A percentile compares a stretch with the other conserved stretches of the same genome.
Conservation (phyloP, 2,797 vertebrate species). For the Stomatorhinus walkeri region DNA sequence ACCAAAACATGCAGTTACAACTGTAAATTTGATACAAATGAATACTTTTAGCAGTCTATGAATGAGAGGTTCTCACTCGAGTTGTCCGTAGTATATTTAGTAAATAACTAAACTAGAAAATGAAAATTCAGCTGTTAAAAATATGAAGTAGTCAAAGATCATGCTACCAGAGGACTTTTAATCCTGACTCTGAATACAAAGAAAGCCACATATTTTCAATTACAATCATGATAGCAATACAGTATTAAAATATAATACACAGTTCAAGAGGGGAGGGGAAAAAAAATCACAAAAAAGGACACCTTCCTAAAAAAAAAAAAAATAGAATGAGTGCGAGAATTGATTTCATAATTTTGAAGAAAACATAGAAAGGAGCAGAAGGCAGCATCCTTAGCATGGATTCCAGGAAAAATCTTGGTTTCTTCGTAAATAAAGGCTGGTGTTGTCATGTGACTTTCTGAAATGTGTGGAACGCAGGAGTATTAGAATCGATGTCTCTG, state of each 20-base stretch:
- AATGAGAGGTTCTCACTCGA: not conserved
- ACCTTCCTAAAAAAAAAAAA: constrained; percentile 50
- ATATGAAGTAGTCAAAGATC: constrained; percentile 41
- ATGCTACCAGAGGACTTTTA: constrained; percentile 65
- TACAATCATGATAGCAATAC: constrained; percentile 61
- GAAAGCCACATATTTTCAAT: constrained; percentile 62
- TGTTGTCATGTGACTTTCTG: constrained; percentile 14
- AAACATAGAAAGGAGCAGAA: constrained; percentile 47
- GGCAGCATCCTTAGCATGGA: constrained; percentile 46
- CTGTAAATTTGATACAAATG: not conserved
- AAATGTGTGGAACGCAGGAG: constrained; percentile 34
- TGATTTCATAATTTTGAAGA: constrained; percentile 48
- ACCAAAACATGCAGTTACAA: not conserved
- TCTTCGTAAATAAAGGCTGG: constrained; percentile 12
- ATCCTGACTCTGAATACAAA: constrained; percentile 51
- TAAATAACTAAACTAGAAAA: not conserved
- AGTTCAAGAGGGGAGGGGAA: constrained; percentile 55
- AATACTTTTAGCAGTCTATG: not conserved
- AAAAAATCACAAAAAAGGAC: constrained; percentile 55
- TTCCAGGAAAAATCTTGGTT: constrained; percentile 30
- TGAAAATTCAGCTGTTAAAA: not conserved
- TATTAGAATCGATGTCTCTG: constrained; percentile 41
- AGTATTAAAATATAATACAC: constrained; percentile 70
- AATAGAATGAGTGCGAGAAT: constrained; percentile 54
- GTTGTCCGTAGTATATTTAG: not conserved